Evolutionary conservation across 1,140 invertebrate genomes (phyloP).

Genomic region (Oscheius sp.): DNA sequence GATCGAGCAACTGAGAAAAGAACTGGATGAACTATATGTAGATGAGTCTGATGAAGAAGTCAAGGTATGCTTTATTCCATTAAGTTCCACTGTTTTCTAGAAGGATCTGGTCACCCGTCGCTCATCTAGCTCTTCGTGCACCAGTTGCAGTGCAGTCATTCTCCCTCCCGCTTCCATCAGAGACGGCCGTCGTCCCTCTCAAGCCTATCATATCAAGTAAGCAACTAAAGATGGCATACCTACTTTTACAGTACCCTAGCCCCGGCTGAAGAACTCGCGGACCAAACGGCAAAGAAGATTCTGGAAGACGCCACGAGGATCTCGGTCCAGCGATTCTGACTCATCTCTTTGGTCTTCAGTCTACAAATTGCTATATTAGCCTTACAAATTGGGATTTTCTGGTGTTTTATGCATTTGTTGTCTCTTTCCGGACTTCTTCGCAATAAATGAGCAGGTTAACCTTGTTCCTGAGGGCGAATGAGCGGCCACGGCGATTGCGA

Average conservation of each 20-base stretch:
- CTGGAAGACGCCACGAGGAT: background rate
- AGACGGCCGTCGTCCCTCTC: conserved; percentile 4
- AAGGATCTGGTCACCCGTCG: background rate
- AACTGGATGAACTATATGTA: background rate
- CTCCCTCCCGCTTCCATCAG: background rate
- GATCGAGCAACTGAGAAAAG: background rate
- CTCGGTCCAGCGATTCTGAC: background rate
- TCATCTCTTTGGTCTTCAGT: background rate
- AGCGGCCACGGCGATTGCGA: too few species aligned
- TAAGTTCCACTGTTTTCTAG: background rate
- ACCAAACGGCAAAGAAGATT: background rate
- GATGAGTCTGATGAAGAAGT: background rate
- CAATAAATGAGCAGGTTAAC: too few species aligned
- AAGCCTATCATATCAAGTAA: background rate
- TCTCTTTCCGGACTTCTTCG: too few species aligned
- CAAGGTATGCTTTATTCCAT: conserved; percentile 1
- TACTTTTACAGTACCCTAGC: background rate
- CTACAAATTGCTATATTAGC: too few species aligned
- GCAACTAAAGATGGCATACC: background rate
- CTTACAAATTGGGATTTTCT: too few species aligned
- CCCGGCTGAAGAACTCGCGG: background rate
- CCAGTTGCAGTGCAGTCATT: background rate
- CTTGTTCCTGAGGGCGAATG: too few species aligned
- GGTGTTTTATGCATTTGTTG: too few species aligned
- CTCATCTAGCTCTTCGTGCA: background rate